Base-by-base conservation (phyloP, 2,113 vertebrate genomes). In the Podarcis muralis region DNA sequence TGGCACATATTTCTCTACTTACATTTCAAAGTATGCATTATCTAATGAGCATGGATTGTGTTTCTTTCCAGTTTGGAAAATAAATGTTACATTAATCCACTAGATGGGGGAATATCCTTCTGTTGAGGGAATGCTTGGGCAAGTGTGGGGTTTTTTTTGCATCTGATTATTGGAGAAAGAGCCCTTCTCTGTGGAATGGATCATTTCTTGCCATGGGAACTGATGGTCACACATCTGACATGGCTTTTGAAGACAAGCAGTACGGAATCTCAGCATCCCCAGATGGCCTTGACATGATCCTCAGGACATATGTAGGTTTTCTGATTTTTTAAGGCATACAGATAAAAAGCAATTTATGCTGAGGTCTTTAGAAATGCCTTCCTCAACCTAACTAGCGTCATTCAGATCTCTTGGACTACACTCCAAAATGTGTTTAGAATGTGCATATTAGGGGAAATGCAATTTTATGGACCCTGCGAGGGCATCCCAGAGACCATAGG, bases 51-150 rank as follows among this genome's bases (percentile, higher is more conserved):
- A 37, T 35, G 22, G 27, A 78, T 77, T 68, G 7, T 69, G 65
- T 25, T 37, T 68, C 40, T 69, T 83, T 69, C 27, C 32, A 79
- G 37, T 85, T n/a, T 68, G 27, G 32, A 65, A 65, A 74, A 81
- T 72, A 87, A 87, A 87, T 72, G 86, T 62, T 59, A n/a, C 12
- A 16, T 43, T 71, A 59, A 75, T 87, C 25, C 68, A 74, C 8
- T 74, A 74, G 53, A 72, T 40, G 48, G 71, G 25, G 25, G 5
- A 62, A 85, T 85, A 59, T 32, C 35, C 53, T 85, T 75, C 83
- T 62, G 12, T 16, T 69, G 9, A 27, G 13, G 48, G 71, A 27
- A 75, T 72, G 20, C 43, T 84, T 75, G n/a, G 6, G 20, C 53
- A 72, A 57, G 22, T 53, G 48, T 43, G 48, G 9, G 35, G 40